phyloP scores from a whole-genome alignment of 92 coral and sea anemone genomes.

The Palythoa caribaeorum region DNA sequence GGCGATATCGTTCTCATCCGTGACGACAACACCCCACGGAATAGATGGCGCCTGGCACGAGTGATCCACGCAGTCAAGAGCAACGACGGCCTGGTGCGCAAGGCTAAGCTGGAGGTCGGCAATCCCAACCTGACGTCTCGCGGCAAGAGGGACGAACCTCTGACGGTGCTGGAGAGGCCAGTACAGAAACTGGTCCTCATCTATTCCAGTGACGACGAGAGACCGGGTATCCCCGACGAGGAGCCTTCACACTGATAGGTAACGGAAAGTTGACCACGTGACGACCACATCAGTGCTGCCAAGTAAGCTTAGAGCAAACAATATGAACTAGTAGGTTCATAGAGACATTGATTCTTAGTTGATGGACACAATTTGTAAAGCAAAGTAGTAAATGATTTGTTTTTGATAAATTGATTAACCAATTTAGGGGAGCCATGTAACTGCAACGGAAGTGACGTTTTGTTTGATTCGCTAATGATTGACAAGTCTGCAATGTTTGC shows the following conservation, averaged over 20 bases:
- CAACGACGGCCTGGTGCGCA: constrained; percentile 36
- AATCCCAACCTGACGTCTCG: constrained; percentile 5
- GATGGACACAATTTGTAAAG: too few species aligned
- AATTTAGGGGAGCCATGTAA: constrained; percentile 55
- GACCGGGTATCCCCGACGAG: constrained; percentile 38
- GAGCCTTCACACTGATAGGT: background rate
- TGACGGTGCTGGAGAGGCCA: constrained; percentile 51
- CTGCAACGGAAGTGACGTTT: background rate
- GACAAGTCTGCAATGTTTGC: too few species aligned
- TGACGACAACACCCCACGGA: constrained; percentile 32
- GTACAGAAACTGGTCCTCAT: constrained; percentile 57
- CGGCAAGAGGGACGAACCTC: constrained; percentile 31
- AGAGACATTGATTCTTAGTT: too few species aligned
- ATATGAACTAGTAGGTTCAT: too few species aligned
- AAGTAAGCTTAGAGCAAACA: too few species aligned
- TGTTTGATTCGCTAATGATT: too few species aligned
- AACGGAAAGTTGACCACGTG: too few species aligned
- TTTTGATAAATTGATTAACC: background rate
- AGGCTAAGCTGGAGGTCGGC: constrained; percentile 40
- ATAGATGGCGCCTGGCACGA: constrained; percentile 43
- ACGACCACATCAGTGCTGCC: too few species aligned
- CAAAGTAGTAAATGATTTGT: too few species aligned
- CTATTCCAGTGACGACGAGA: background rate
- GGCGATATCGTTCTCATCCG: constrained; percentile 43
- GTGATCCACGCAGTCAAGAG: constrained; percentile 7